Conservation (phyloP, 2,888 invertebrate genomes). For the Sphaerophoria rueppellii region DNA sequence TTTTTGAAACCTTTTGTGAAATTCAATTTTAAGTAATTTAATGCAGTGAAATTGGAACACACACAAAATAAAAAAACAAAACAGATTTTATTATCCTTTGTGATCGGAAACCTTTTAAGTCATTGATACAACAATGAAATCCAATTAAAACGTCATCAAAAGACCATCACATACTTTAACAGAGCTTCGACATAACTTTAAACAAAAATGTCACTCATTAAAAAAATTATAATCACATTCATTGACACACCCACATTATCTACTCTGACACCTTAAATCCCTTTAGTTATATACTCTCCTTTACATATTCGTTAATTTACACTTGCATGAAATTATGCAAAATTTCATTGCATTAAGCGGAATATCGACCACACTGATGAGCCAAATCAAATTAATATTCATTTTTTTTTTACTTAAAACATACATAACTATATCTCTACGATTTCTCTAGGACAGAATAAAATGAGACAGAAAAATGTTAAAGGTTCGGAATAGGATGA, state of each 20-base stretch:
- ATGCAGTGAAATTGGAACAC: too few species aligned
- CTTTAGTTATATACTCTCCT: background rate
- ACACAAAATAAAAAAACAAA: background rate
- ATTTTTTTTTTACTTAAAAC: conserved; percentile 37
- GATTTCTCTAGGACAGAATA: background rate
- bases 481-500: background rate
- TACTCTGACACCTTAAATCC: conserved; percentile 3
- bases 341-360: conserved; percentile 29
- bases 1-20: too few species aligned
- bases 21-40: too few species aligned
- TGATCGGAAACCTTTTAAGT: conserved; percentile 7
- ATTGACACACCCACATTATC: background rate
- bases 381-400: conserved; percentile 59
- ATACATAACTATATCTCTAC: background rate
- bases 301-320: background rate
- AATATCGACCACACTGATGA: conserved; percentile 23
- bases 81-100: background rate
- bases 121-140: background rate
- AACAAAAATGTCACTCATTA: conserved; percentile 22
- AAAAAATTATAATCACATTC: background rate
- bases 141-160: conserved; percentile 47
- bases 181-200: conserved; percentile 49
- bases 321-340: conserved; percentile 34
- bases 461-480: background rate
- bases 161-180: conserved; percentile 35